Percentiles rank a stretch among this genome's conserved stretches.
These are phyloP conservation scores for Lepidocyrtinus sp. DNA, from an alignment of 2,888 invertebrate genomes.

Conservation along the genomic window DNA sequence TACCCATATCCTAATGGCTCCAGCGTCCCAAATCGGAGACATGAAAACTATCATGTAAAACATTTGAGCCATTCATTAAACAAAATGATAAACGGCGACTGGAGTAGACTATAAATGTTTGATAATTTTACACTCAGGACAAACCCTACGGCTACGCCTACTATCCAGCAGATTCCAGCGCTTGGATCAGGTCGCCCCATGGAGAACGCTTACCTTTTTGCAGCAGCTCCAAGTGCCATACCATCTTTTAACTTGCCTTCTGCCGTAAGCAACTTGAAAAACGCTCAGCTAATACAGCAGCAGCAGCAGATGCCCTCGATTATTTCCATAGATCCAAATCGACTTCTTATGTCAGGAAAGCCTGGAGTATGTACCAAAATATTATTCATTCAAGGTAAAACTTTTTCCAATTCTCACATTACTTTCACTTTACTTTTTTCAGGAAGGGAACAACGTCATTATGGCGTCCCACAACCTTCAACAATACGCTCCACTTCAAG, in stretches of 20 bases:
- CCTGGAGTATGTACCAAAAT: slow-evolving; percentile 46
- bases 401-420: not conserved
- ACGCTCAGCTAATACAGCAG: slow-evolving; percentile 23
- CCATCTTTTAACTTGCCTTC: slow-evolving; percentile 7
- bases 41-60: slow-evolving; percentile 50
- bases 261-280: slow-evolving; percentile 13
- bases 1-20: slow-evolving; percentile 38
- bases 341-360: slow-evolving; percentile 44
- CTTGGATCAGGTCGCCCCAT: slow-evolving; percentile 47
- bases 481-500: slow-evolving; percentile 50
- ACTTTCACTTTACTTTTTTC: slow-evolving; percentile 32
- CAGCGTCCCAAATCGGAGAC: slow-evolving; percentile 34
- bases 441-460: slow-evolving; percentile 37
- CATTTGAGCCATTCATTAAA: too few relatives aligned
- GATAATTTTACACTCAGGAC: too few relatives aligned
- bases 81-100: too few relatives aligned
- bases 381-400: not conserved
- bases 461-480: slow-evolving; percentile 24
- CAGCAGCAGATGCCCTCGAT: slow-evolving; percentile 49
- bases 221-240: slow-evolving; percentile 19
- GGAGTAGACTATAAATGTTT: too few relatives aligned
- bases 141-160: not conserved
- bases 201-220: slow-evolving; percentile 55
- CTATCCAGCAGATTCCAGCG: slow-evolving; percentile 30
- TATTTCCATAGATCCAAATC: slow-evolving; percentile 42